Conservation (phyloP, 2,113 vertebrate species). For the Nothocercus julius region DNA sequence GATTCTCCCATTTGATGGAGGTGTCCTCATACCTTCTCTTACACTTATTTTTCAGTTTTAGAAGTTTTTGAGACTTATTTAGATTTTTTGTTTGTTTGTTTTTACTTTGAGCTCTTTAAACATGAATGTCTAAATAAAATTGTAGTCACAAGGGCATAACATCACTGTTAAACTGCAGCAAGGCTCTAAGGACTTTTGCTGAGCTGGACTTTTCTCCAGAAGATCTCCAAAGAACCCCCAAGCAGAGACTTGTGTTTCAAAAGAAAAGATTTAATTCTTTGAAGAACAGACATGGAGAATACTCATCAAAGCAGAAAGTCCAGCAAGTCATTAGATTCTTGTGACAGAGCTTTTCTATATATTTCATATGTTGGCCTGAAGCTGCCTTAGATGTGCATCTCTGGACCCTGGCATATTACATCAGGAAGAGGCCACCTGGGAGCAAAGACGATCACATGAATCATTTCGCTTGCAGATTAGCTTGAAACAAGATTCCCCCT, state of each 20-base stretch:
- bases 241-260: neutral
- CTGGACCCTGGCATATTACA: neutral
- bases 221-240: neutral
- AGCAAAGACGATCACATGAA: neutral
- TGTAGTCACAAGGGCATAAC: neutral
- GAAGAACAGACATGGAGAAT: neutral
- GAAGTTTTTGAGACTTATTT: too few species aligned
- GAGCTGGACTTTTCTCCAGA: neutral
- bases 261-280: neutral
- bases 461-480: slow-evolving; percentile 15
- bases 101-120: neutral
- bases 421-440: neutral
- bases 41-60: neutral
- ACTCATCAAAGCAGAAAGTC: neutral
- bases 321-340: slow-evolving; percentile 16
- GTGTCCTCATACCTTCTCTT: neutral
- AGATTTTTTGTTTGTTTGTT: neutral
- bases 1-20: neutral
- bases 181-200: neutral
- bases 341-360: neutral
- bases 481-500: slow-evolving; percentile 46
- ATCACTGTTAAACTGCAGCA: neutral
- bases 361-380: neutral
- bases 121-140: neutral
- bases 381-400: neutral